Evolutionary conservation across 2,888 invertebrate genomes (phyloP).

Genomic region (Nebria salina): DNA sequence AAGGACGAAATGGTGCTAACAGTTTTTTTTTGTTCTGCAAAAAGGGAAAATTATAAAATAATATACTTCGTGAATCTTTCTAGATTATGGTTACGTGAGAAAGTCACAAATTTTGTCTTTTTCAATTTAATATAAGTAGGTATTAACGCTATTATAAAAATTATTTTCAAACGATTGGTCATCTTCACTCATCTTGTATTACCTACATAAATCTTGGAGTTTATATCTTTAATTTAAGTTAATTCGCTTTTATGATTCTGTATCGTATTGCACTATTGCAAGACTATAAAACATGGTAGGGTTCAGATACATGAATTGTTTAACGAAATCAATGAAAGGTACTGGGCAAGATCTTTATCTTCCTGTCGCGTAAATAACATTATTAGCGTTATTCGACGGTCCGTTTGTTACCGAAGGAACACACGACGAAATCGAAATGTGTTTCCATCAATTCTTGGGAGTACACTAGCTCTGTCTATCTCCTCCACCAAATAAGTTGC

Average conservation of each 20-base stretch:
- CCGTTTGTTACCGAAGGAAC: constrained; percentile 14
- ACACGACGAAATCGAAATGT: constrained; percentile 10
- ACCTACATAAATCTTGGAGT: not conserved
- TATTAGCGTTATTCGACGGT: constrained; percentile 33
- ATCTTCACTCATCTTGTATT: not conserved
- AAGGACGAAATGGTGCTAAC: not conserved
- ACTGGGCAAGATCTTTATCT: constrained; percentile 15
- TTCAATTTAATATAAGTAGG: too few species aligned
- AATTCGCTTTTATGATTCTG: not conserved
- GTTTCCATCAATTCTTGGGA: constrained; percentile 9
- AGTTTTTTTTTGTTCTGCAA: too few species aligned
- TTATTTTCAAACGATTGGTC: not conserved
- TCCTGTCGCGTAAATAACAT: constrained; percentile 27
- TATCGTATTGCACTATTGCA: not conserved
- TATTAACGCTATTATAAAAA: too few species aligned
- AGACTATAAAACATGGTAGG: not conserved
- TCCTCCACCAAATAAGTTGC: too few species aligned
- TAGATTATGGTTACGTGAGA: too few species aligned
- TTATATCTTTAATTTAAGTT: not conserved
- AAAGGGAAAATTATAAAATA: too few species aligned
- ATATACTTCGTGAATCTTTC: too few species aligned
- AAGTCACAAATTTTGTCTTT: too few species aligned
- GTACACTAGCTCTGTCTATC: too few species aligned
- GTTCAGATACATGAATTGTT: not conserved
- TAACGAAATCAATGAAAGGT: constrained; percentile 5